Evolutionary conservation across 2,113 vertebrate genomes (phyloP).

Genomic region (Alexandromys fortis): DNA sequence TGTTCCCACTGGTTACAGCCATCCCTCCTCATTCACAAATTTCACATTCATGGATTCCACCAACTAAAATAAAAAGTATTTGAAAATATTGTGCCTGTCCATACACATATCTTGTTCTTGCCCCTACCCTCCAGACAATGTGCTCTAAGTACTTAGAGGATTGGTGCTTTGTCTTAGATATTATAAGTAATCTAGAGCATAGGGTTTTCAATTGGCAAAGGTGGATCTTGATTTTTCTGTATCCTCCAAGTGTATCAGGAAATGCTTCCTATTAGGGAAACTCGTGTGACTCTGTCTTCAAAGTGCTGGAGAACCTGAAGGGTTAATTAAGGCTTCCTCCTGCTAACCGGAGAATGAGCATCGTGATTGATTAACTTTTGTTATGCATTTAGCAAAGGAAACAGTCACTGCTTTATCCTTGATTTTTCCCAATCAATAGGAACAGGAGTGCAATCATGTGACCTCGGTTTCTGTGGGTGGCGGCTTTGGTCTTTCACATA

Average conservation of each 20-base stretch:
- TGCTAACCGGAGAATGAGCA: not conserved
- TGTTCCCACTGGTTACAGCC: no score
- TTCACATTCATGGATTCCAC: no score
- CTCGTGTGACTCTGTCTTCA: not conserved
- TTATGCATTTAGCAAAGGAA: not conserved
- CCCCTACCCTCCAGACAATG: no score
- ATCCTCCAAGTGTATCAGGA: not conserved
- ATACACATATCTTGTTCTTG: no score
- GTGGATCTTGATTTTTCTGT: not conserved
- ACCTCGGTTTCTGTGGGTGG: not conserved
- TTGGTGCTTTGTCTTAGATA: no score
- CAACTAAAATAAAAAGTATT: no score
- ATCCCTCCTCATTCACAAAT: no score
- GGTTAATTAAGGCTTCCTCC: not conserved
- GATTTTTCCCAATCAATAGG: not conserved
- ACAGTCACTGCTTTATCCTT: not conserved
- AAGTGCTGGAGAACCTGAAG: not conserved
- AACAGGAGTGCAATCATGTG: constrained; percentile 3
- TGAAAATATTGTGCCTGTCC: no score
- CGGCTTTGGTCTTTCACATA: constrained; percentile 59
- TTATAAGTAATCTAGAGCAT: no score
- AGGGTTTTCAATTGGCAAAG: not conserved
- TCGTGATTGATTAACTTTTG: not conserved
- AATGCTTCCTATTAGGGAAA: not conserved
- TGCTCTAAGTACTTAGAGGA: no score